A percentile compares a stretch with the other conserved stretches of the same genome.
phyloP scores from a whole-genome alignment of 1,140 invertebrate species.

The Lysiphlebus fabarum region DNA sequence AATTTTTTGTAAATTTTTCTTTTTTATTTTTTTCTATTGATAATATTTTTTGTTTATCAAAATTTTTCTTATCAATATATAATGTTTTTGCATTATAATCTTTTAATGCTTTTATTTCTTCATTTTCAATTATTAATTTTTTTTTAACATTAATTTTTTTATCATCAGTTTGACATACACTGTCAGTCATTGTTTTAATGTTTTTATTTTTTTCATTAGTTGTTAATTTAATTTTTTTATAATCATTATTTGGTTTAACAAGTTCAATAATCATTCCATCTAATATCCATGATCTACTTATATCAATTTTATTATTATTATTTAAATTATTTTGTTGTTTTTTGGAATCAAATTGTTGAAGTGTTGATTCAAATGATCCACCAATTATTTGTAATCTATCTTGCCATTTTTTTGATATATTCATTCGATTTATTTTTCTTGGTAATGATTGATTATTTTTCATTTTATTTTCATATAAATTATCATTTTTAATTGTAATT shows the following conservation, averaged over 20 bases:
- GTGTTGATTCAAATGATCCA: conserved; percentile 15
- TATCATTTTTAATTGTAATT: too few species aligned
- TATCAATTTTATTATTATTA: neutral
- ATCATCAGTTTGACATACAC: neutral
- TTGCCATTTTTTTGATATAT: conserved; percentile 4
- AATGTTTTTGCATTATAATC: conserved; percentile 29
- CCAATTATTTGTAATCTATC: conserved; percentile 8
- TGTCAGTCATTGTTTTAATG: neutral
- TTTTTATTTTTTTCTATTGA: neutral
- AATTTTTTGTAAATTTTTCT: neutral
- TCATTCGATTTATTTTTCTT: neutral
- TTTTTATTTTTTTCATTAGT: neutral
- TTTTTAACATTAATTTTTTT: neutral
- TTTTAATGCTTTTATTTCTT: conserved; percentile 27
- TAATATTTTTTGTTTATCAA: conserved; percentile 2
- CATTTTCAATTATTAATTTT: conserved; percentile 12
- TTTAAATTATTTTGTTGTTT: too few species aligned
- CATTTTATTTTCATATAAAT: neutral
- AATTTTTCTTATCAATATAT: conserved; percentile 11
- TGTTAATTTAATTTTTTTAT: neutral
- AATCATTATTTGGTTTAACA: neutral
- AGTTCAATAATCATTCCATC: conserved; percentile 18
- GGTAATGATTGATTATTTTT: neutral
- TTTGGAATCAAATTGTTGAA: neutral
- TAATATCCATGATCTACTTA: conserved; percentile 11